Evolutionary conservation across 2,888 invertebrate species (phyloP), one percentile per base, ranked within the genome.

Genomic region (Tetragonula carbonaria): DNA sequence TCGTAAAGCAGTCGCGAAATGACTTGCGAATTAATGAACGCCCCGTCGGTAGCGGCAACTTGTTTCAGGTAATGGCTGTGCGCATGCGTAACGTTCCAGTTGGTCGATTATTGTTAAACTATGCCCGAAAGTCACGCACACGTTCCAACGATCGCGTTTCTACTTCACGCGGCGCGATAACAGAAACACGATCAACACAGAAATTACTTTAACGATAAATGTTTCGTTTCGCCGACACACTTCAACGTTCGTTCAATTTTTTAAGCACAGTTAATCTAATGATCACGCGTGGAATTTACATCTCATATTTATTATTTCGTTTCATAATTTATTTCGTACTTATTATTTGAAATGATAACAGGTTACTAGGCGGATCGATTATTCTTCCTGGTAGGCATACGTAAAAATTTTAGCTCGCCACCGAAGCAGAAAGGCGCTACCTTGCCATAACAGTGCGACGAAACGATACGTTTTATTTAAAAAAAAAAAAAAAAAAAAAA

Each of bases 1-100:
- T 88, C 88, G 89, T 88, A 90, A 92, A 92, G 87, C 91, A 88
- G 91, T 91, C 90, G 88, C 86, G 80, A 83, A 84, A 89, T 91
- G 89, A 91, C 92, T 89, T 87, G 87, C 90, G 91, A 92, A 93
- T 93, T 93, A 93, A 93, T 92, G 92, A 92, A 90, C 88, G 11
- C 21, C 53, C 75, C 59, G 59, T 18, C 59, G 18, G 72, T 65
- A 80, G 76, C 65, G 78, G 73, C 74, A 74, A 75, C 82, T 74
- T 72, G 82, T 80, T 77, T 57, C 68, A 78, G 82, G 80, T 87
- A 88, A 83, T 80, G 72, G 73, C 75, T 14, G 45, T 45, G 68
- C 83, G 70, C 74, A 59, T 71, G 78, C 73, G 51, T 68, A 57
- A 78, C 75, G 63, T 76, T 78, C 55, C 74, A 57, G 21, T 73